Conservation (phyloP, 2,113 vertebrate species). For the Forbesichthys agassizii region DNA sequence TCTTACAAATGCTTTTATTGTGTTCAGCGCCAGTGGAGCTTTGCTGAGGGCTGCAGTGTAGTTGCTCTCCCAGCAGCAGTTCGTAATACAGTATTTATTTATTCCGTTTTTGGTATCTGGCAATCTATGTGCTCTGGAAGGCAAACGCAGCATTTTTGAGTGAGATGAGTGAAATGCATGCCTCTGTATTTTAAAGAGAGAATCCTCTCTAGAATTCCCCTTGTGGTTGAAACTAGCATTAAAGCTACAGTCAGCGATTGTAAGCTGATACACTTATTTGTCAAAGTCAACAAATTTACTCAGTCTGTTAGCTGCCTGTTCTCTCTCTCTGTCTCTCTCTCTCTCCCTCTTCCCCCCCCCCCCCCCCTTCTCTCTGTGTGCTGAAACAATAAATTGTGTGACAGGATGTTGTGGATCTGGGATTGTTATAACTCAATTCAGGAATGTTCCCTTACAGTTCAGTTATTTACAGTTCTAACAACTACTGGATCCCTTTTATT, state of each 20-base stretch:
- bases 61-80: conserved; percentile 24
- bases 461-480: too few species aligned
- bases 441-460: too few species aligned
- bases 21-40: conserved; percentile 53
- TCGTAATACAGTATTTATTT: conserved; percentile 26
- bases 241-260: too few species aligned
- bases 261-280: too few species aligned
- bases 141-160: not conserved
- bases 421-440: too few species aligned
- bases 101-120: conserved; percentile 21
- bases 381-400: not conserved
- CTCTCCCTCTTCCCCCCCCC: not conserved
- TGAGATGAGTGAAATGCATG: not conserved
- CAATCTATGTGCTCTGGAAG: conserved; percentile 27
- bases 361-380: not conserved
- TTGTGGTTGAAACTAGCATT: not conserved
- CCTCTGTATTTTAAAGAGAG: not conserved
- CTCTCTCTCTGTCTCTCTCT: not conserved
- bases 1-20: conserved; percentile 57
- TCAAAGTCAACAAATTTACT: too few species aligned
- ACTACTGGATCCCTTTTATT: too few species aligned
- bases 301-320: not conserved
- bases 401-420: too few species aligned
- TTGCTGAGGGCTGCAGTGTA: conserved; percentile 32
- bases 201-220: not conserved